These are phyloP conservation scores for Hybognathus amarus DNA, from an alignment of 2,797 vertebrate genomes.

Conservation along the genomic window DNA sequence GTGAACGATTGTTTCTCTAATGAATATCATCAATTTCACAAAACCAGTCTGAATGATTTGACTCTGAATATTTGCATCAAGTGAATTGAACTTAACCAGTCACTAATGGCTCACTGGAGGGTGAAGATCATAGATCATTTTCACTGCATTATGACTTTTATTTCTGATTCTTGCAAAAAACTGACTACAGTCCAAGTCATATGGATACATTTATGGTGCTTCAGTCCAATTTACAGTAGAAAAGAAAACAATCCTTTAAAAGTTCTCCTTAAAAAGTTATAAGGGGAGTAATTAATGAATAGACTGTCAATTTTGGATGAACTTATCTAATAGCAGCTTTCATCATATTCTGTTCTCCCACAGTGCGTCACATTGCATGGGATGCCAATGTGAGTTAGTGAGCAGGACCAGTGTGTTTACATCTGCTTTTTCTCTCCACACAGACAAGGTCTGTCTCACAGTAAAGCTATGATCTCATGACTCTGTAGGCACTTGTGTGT, in stretches of 20 bases:
- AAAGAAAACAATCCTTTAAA: not conserved
- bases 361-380: not conserved
- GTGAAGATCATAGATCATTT: not conserved
- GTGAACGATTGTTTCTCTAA: not conserved
- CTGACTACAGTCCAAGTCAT: not conserved
- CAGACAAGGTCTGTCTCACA: constrained; percentile 49
- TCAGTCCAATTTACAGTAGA: not conserved
- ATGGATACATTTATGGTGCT: not conserved
- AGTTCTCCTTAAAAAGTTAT: not conserved
- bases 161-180: not conserved
- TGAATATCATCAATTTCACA: not conserved
- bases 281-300: not conserved
- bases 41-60: not conserved
- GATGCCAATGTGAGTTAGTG: constrained; percentile 21
- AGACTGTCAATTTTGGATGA: not conserved
- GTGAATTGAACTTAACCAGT: too few species aligned
- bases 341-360: not conserved
- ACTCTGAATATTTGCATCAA: not conserved
- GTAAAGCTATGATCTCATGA: constrained; percentile 53
- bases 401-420: constrained; percentile 17
- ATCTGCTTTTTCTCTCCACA: constrained; percentile 26
- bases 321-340: constrained; percentile 5
- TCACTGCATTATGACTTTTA: not conserved
- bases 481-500: constrained; percentile 43
- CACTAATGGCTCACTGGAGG: not conserved